Evolutionary conservation across 2,797 vertebrate genomes (phyloP), one percentile per base, ranked within the genome.

Genomic region (Rhynchonycteris naso): DNA sequence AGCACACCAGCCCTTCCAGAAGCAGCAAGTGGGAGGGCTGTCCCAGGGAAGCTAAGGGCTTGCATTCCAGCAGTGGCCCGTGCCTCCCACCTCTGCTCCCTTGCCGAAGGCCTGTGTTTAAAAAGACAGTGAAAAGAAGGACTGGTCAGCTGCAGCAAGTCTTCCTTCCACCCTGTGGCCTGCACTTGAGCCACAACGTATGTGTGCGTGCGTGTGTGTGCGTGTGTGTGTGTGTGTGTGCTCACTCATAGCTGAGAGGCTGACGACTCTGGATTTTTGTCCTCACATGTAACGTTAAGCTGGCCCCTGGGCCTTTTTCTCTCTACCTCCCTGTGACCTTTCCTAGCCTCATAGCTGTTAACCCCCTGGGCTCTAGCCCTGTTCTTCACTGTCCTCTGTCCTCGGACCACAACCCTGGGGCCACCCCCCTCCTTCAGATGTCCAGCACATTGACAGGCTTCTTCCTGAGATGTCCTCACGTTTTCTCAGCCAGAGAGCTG

Each of bases 151-250:
- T 78, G 74, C 85, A 96, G 95, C 38, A 91, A 94, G 96, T 97
- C 97, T 98, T 98, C 97, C 95, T 97, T 26, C 0, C 91, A 90
- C 72, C 96, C 92, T 5, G 0, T 82, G 97, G 95, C 95, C 93
- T 28, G 3, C 94, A 65, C 58, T 93, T 43, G 82, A 93, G 88
- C 97, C 94, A 91, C 96, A 68, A n/a, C 19, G 65, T n/a, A 66
- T 14, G 24, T 28, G 26, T 1, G 38, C 35, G 58, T 7, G 76
- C 16, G 65, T 7, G 9, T 8, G 28, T 6, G n/a, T n/a, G 38
- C 7, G 12, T 15, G 47, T 3, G 16, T 2, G 63, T 21, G 28
- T 5, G 18, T 26, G 18, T 21, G 61, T 4, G 33, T 5, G 11
- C 2, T 21, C 54, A 30, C 38, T 30, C 13, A 3, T 58, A 35